A percentile compares a stretch with the other conserved stretches of the same genome.
Evolutionary conservation across 2,888 invertebrate species (phyloP).

Genomic region (Zaprionus bogoriensis): DNA sequence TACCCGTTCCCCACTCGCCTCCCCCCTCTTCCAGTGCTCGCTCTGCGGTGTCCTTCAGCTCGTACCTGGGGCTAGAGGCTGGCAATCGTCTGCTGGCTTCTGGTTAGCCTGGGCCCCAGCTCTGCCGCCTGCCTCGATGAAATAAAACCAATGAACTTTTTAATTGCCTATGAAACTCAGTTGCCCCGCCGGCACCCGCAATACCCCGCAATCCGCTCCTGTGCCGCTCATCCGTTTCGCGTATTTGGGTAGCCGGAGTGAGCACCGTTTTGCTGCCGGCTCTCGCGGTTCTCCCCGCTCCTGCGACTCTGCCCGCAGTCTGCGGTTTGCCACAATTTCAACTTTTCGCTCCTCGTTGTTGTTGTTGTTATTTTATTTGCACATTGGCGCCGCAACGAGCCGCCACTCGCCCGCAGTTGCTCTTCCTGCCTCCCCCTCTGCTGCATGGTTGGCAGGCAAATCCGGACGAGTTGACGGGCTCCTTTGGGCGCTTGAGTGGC

Average conservation of each 20-base stretch:
- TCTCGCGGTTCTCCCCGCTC: not conserved
- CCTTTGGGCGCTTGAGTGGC: conserved; percentile 1
- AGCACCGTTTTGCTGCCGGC: conserved; percentile 32
- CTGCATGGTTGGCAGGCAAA: conserved; percentile 1
- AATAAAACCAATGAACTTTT: conserved; percentile 77
- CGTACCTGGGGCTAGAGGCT: conserved; percentile 32
- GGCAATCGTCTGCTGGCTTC: conserved; percentile 39
- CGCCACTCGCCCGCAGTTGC: conserved; percentile 1
- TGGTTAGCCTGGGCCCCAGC: conserved; percentile 32
- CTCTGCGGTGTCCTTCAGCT: conserved; percentile 31
- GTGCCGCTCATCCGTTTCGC: conserved; percentile 9
- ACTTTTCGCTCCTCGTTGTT: conserved; percentile 30
- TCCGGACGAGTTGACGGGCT: conserved; percentile 3
- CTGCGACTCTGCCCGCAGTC: not conserved
- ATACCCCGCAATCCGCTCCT: not conserved
- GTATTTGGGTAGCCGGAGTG: conserved; percentile 62
- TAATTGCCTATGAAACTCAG: conserved; percentile 71
- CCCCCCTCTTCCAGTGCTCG: not conserved
- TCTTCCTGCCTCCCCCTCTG: not conserved
- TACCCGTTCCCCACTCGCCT: not conserved
- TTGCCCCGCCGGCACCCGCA: conserved; percentile 12
- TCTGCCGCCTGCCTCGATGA: conserved; percentile 31
- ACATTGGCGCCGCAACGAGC: conserved; percentile 63
- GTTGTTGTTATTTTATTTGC: conserved; percentile 60
- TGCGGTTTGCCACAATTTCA: conserved; percentile 51